These are phyloP conservation scores for Megatriorchis doriae DNA, from an alignment of 2,113 vertebrate genomes.

Conservation along the genomic window DNA sequence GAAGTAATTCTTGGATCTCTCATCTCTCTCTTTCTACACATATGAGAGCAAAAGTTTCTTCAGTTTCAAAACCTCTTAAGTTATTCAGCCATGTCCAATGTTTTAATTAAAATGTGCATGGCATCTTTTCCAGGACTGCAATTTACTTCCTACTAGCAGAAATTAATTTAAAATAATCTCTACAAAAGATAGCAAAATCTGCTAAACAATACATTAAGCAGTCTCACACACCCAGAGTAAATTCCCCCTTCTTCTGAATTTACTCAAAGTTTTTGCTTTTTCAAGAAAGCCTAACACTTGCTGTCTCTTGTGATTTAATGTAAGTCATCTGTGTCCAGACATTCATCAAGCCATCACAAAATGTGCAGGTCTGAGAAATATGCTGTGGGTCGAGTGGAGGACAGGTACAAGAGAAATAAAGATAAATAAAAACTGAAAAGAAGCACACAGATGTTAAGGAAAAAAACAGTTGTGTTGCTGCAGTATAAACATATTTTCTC, in stretches of 20 bases:
- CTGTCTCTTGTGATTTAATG: background rate
- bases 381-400: background rate
- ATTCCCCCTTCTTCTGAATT: background rate
- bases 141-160: background rate
- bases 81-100: background rate
- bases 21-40: background rate
- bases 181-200: background rate
- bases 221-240: background rate
- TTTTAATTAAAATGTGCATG: background rate
- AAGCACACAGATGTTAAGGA: background rate
- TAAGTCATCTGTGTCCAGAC: background rate
- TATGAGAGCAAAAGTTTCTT: background rate
- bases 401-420: background rate
- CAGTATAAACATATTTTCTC: background rate
- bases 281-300: background rate
- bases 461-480: background rate
- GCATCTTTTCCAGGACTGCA: background rate
- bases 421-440: background rate
- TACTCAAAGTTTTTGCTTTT: background rate
- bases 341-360: background rate
- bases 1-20: background rate
- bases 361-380: background rate
- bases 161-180: slow-evolving; percentile 6
- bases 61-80: background rate
- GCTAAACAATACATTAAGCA: background rate